Evolutionary conservation across 2,888 invertebrate species (phyloP), one percentile per base, ranked within the genome.

Genomic region (Caenorhabditis zanzibari): DNA sequence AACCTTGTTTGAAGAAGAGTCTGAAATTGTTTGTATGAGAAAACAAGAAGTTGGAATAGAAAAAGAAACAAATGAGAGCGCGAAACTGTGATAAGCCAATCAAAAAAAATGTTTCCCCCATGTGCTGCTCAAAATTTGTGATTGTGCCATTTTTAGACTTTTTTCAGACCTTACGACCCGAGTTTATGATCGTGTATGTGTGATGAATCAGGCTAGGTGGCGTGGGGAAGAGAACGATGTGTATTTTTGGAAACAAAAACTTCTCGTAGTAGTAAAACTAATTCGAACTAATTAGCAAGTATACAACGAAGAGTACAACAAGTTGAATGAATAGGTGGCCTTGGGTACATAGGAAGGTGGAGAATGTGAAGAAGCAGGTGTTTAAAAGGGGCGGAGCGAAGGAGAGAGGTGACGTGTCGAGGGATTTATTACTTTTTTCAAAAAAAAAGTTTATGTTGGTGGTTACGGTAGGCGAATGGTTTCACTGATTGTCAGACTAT

Each of bases 1-100:
- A 24, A 6, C 19, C 61, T 41, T 41, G 9, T 41, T 44, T 26
- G 41, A 24, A 28, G 44, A 22, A 47, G 22, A 9, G 16, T 64
- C 64, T 63, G 74, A 66, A 75, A 32, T 54, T 54, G 38, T 68
- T 52, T 66, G 66, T 32, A 32, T 49, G 2, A 16, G 35, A 14
- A 56, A 32, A 56, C 54, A 26, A 35, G 35, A 19, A 26, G 71
- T 24, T 7, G 28, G 54, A 61, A 28, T 19, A n/a, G 54, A 12
- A 44, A 32, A 28, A 24, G 32, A 47, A 47, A 49, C 16, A 32
- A 19, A 19, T 3, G 28, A 35, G 47, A 52, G 38, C 38, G 38
- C 38, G 38, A 26, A n/a, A n/a, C 26, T 56, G 6, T 69, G 76
- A 76, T 76, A 76, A 76, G 76, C 76, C 76, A 76, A 76, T 76